phyloP scores from a whole-genome alignment of 1,140 invertebrate genomes.

The Paraescarpia echinospica region DNA sequence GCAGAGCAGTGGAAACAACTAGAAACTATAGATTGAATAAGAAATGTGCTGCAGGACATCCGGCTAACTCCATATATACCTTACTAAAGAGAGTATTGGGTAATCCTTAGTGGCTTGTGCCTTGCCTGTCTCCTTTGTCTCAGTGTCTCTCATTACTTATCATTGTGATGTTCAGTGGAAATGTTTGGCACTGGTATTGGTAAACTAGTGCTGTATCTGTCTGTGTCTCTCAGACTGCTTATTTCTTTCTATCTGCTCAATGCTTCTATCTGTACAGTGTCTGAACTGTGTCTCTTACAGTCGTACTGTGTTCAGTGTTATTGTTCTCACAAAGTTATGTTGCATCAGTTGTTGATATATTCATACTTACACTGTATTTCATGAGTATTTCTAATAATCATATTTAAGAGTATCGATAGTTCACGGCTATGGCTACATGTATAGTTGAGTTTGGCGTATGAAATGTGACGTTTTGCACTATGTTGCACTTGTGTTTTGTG shows the following conservation, averaged over 20 bases:
- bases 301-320: neutral
- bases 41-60: neutral
- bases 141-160: neutral
- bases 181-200: neutral
- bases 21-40: neutral
- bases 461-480: neutral
- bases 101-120: neutral
- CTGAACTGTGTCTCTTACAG: neutral
- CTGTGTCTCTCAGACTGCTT: neutral
- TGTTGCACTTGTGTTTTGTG: neutral
- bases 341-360: neutral
- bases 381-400: too few relatives aligned
- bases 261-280: neutral
- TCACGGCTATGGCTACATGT: too few relatives aligned
- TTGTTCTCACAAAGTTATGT: neutral
- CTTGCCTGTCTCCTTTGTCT: neutral
- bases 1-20: too few relatives aligned
- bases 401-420: too few relatives aligned
- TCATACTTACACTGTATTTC: neutral
- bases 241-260: neutral
- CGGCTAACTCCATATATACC: too few relatives aligned
- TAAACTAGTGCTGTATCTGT: neutral
- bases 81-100: neutral
- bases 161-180: neutral
- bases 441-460: neutral